A percentile compares a stretch with the other conserved stretches of the same genome.
phyloP scores from a whole-genome alignment of 2,888 invertebrate genomes.

The Thera britannica region DNA sequence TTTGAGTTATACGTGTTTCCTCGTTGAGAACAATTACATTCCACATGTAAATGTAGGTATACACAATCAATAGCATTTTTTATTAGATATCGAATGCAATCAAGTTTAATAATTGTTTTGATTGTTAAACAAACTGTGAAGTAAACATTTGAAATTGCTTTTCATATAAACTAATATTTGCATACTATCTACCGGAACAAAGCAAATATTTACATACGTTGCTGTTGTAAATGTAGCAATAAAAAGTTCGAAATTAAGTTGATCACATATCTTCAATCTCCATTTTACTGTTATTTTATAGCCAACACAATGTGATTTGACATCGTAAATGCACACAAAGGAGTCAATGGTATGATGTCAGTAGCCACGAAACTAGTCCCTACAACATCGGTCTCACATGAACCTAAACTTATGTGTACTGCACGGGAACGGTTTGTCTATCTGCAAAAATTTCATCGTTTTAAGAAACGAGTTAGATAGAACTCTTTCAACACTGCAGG shows the following conservation, averaged over 20 bases:
- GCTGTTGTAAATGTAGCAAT: constrained; percentile 2
- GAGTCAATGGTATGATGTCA: constrained; percentile 29
- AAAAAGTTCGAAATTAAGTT: constrained; percentile 23
- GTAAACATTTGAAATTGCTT: constrained; percentile 8
- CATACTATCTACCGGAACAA: background rate
- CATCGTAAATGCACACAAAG: constrained; percentile 18
- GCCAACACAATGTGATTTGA: constrained; percentile 27
- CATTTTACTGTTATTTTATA: constrained; percentile 27
- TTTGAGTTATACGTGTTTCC: constrained; percentile 12
- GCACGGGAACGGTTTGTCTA: constrained; percentile 7
- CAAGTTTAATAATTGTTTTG: background rate
- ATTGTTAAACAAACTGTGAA: background rate
- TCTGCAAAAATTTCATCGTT: background rate
- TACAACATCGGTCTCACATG: constrained; percentile 15
- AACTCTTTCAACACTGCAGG: too few species aligned
- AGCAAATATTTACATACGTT: constrained; percentile 2
- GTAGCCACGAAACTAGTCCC: constrained; percentile 9
- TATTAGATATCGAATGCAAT: background rate
- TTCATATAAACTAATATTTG: background rate
- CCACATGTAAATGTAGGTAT: background rate
- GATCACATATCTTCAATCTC: constrained; percentile 23
- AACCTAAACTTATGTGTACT: background rate
- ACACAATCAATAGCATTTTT: background rate
- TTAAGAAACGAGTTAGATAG: too few species aligned
- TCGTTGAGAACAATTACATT: constrained; percentile 3